Conservation (phyloP, 2,888 invertebrate species). For the Cistogaster globosa region DNA sequence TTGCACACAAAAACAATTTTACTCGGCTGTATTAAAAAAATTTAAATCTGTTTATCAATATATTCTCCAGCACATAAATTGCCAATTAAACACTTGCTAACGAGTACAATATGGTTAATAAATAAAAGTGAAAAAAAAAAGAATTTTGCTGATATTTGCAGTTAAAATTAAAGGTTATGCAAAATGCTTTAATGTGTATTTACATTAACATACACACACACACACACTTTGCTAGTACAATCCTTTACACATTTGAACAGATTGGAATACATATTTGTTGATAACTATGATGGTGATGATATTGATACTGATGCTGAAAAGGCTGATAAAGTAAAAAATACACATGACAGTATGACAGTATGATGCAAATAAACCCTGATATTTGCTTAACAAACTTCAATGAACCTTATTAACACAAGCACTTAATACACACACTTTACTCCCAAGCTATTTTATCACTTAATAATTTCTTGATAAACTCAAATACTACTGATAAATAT, state of each 20-base stretch:
- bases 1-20: neutral
- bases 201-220: slow-evolving; percentile 5
- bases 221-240: neutral
- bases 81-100: slow-evolving; percentile 8
- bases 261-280: slow-evolving; percentile 15
- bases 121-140: neutral
- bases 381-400: slow-evolving; percentile 27
- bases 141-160: slow-evolving; percentile 54
- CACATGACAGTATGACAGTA: neutral
- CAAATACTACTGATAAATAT: slow-evolving; percentile 8
- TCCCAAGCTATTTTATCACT: slow-evolving; percentile 9
- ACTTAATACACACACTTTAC: slow-evolving; percentile 11
- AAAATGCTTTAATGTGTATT: slow-evolving; percentile 26
- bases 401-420: slow-evolving; percentile 44
- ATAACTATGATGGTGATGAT: slow-evolving; percentile 32
- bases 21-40: neutral
- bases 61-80: neutral
- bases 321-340: neutral
- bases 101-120: neutral
- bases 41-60: neutral
- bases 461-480: slow-evolving; percentile 18
- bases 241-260: neutral
- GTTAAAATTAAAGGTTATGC: slow-evolving; percentile 52
- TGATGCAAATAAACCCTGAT: slow-evolving; percentile 50
- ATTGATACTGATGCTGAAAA: slow-evolving; percentile 33